Evolutionary conservation across 2,113 vertebrate genomes (phyloP).

Genomic region (Dromiciops gliroides): DNA sequence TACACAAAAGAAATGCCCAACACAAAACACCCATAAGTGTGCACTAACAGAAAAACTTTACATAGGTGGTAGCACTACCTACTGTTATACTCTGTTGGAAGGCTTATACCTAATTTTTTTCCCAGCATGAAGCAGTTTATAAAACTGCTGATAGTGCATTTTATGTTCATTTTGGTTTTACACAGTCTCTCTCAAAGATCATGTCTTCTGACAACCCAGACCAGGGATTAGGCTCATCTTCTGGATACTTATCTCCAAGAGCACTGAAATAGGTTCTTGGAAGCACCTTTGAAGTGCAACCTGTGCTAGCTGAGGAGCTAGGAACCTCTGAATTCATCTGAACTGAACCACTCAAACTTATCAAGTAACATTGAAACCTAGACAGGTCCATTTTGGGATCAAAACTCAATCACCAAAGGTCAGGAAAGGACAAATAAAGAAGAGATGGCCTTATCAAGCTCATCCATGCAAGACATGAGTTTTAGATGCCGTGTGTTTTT

Average conservation of each 20-base stretch:
- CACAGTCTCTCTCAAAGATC: neutral
- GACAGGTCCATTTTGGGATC: too few relatives aligned
- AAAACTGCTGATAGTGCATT: neutral
- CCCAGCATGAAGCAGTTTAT: neutral
- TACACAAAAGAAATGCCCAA: neutral
- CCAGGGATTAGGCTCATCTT: neutral
- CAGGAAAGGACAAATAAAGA: too few relatives aligned
- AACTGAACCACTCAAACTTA: too few relatives aligned
- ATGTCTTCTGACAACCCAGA: too few relatives aligned
- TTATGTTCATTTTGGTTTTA: neutral
- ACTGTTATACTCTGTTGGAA: neutral
- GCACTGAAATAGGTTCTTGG: neutral
- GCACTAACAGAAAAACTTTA: neutral
- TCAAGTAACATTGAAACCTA: too few relatives aligned
- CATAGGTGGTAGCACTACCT: neutral
- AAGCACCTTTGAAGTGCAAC: too few relatives aligned
- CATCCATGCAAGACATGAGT: too few relatives aligned
- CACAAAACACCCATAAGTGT: neutral
- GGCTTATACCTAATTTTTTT: neutral
- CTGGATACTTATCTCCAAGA: neutral
- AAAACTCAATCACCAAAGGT: too few relatives aligned
- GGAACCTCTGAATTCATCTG: too few relatives aligned
- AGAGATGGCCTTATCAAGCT: too few relatives aligned
- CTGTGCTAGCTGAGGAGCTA: too few relatives aligned
- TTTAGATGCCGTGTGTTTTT: too few relatives aligned